phyloP scores from a whole-genome alignment of 2,888 invertebrate species.

The Drosophila merina region DNA sequence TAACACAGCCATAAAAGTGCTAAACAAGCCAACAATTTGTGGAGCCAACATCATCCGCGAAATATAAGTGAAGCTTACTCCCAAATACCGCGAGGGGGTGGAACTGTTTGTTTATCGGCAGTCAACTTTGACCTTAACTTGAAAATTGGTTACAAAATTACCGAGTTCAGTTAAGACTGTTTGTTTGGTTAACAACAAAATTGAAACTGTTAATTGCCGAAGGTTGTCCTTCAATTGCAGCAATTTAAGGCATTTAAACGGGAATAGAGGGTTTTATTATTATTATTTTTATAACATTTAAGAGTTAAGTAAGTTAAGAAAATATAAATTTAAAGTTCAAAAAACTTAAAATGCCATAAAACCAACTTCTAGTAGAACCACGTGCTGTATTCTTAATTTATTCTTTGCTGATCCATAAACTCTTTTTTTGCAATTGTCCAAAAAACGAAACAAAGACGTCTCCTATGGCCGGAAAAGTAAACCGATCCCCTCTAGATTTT shows the following conservation, averaged over 20 bases:
- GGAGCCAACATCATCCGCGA: slow-evolving; percentile 31
- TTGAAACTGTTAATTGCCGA: slow-evolving; percentile 47
- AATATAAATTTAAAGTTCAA: neutral
- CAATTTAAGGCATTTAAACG: slow-evolving; percentile 3
- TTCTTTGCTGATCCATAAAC: slow-evolving; percentile 4
- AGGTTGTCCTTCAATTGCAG: slow-evolving; percentile 39
- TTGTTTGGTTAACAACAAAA: slow-evolving; percentile 41
- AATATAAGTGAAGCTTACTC: slow-evolving; percentile 32
- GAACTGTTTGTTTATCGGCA: slow-evolving; percentile 32
- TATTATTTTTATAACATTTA: too few species aligned
- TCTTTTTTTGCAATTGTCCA: slow-evolving; percentile 7
- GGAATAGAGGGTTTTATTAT: neutral
- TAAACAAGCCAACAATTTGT: slow-evolving; percentile 62
- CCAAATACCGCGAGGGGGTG: slow-evolving; percentile 16
- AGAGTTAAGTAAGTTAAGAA: too few species aligned
- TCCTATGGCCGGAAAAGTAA: slow-evolving; percentile 43
- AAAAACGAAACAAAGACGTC: slow-evolving; percentile 52
- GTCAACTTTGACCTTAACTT: slow-evolving; percentile 57
- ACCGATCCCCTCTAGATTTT: slow-evolving; percentile 43
- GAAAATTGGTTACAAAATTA: slow-evolving; percentile 55
- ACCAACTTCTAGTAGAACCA: neutral
- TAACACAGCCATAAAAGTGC: slow-evolving; percentile 69
- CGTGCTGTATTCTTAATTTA: neutral
- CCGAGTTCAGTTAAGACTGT: slow-evolving; percentile 34
- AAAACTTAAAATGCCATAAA: neutral